Evolutionary conservation across 2,888 invertebrate genomes (phyloP), one percentile per base, ranked within the genome.

Genomic region (Cerastis leucographa): DNA sequence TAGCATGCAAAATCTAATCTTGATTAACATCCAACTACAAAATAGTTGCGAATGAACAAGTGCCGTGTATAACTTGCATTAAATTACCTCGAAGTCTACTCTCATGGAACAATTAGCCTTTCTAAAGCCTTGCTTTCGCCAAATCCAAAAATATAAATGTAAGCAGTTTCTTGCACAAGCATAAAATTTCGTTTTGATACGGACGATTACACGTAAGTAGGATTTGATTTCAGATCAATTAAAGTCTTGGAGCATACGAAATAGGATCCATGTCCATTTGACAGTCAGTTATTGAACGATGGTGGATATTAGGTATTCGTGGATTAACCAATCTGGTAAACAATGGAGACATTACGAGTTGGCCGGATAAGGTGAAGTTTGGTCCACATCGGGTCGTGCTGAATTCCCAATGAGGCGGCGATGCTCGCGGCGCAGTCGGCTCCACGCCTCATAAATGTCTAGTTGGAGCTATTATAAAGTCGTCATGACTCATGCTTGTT

Each of bases 321-420:
- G 91, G 90, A 93, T 94, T 92, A 93, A 90, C 93, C 92, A 93
- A 93, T 91, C 90, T 87, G 89, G 93, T 92, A 90, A 94, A 96
- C 96, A 96, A 96, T 96, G 92, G 94, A 94, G 92, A 95, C 95
- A 95, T 96, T 95, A 95, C 91, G 89, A 92, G 90, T 90, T 92
- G 89, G 87, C 94, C 96, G 93, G 92, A 95, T 95, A 96, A 93
- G 96, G 96, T 89, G 90, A 92, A 91, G 94, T 94, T 94, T 92
- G 91, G 93, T 90, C 91, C 90, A 91, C 88, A 91, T 92, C 89
- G 92, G 86, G 91, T 93, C 92, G 94, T 93, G 92, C 93, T 94
- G 95, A 95, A 96, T 96, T 96, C 92, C 88, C 91, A 95, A 96
- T 96, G 94, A 95, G 92, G 90, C 89, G 88, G 86, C 84, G 87